Conservation (phyloP, 2,888 invertebrate genomes). For the Eilema caniola region DNA sequence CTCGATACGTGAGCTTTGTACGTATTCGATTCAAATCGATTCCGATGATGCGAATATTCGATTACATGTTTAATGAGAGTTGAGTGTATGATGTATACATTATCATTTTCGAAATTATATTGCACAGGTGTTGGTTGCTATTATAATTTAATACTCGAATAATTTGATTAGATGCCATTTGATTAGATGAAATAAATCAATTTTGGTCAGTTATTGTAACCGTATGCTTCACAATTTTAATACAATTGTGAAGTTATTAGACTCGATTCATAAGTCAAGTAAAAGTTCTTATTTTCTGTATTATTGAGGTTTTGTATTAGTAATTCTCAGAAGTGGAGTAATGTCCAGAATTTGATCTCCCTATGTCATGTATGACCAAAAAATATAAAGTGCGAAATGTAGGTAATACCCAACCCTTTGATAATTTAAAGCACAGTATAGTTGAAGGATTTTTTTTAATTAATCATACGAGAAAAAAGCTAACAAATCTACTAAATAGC, state of each 20-base stretch:
- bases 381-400: no score
- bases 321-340: no score
- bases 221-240: not conserved
- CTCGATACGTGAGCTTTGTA: conserved; percentile 61
- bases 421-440: no score
- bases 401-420: no score
- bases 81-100: conserved; percentile 48
- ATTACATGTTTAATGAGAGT: conserved; percentile 54
- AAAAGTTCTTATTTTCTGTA: not conserved
- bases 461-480: not conserved
- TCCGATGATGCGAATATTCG: conserved; percentile 57
- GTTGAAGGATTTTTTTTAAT: no score
- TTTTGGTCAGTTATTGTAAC: not conserved
- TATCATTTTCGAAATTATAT: conserved; percentile 34
- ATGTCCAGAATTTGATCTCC: no score
- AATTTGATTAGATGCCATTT: conserved; percentile 23
- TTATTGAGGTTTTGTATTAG: no score
- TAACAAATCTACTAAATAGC: conserved; percentile 8
- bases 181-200: not conserved
- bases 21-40: conserved; percentile 58
- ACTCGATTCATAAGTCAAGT: not conserved
- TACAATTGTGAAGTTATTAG: no score
- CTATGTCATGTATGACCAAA: no score
- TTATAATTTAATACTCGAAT: conserved; percentile 13
- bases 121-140: conserved; percentile 25